Conservation (phyloP, 2,113 vertebrate species). For the Herpetotheres cachinnans region DNA sequence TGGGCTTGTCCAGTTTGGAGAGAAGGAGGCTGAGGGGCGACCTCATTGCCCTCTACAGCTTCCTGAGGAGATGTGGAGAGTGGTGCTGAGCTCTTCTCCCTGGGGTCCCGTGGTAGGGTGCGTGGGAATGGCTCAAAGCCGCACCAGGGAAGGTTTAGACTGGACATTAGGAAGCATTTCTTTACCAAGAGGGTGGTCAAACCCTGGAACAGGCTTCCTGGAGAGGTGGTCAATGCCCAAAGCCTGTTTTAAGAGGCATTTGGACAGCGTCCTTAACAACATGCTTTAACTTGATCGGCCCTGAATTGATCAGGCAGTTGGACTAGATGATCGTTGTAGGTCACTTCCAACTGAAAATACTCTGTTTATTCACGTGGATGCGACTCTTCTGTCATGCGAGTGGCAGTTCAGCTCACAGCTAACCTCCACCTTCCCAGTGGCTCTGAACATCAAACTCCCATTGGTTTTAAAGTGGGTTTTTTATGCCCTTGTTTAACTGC, state of each 20-base stretch:
- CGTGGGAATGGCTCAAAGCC: neutral
- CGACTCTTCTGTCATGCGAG: fast-evolving
- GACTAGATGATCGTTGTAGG: fast-evolving
- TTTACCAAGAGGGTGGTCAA: neutral
- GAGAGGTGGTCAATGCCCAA: neutral
- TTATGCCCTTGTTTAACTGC: neutral
- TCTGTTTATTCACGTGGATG: fast-evolving
- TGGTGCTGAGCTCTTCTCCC: neutral
- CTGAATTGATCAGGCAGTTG: neutral
- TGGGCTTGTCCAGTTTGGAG: neutral
- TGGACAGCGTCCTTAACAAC: too few relatives aligned
- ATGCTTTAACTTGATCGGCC: neutral
- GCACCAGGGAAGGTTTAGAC: neutral
- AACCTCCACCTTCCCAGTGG: neutral
- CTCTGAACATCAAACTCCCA: fast-evolving
- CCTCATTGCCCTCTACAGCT: neutral
- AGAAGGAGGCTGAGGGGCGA: neutral
- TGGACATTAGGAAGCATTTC: neutral
- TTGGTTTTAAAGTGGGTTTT: neutral
- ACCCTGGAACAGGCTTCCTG: neutral
- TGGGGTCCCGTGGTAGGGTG: too few relatives aligned
- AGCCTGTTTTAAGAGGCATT: neutral
- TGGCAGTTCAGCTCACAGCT: neutral
- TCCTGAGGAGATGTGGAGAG: neutral
- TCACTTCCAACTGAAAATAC: neutral